A percentile compares a stretch with the other conserved stretches of the same genome.
phyloP scores from a whole-genome alignment of 2,797 vertebrate species.

The Sciurus carolinensis region DNA sequence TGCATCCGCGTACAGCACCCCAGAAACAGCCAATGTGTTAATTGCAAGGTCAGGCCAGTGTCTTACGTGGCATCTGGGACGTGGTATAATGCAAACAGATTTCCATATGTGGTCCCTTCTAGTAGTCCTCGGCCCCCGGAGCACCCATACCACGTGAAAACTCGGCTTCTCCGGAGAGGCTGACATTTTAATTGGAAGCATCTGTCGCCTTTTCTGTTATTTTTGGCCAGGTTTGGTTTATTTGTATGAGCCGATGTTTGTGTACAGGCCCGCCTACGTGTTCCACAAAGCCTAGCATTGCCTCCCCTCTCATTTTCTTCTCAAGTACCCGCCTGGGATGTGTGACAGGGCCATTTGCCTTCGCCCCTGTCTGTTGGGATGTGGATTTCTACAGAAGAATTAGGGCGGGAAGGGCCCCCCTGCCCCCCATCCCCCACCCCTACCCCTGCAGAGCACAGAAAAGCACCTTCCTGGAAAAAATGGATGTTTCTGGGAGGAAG shows the following conservation, averaged over 20 bases:
- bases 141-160: conserved; percentile 82
- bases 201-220: conserved; percentile 84
- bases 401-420: neutral
- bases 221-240: conserved; percentile 85
- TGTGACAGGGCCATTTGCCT: conserved; percentile 23
- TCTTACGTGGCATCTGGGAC: conserved; percentile 81
- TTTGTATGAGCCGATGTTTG: conserved; percentile 83
- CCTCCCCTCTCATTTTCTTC: conserved; percentile 67
- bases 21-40: conserved; percentile 75
- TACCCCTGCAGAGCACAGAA: neutral
- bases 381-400: conserved; percentile 28
- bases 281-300: conserved; percentile 65
- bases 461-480: conserved; percentile 37
- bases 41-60: conserved; percentile 79
- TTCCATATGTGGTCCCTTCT: conserved; percentile 83
- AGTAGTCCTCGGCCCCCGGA: conserved; percentile 55
- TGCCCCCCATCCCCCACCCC: too few species aligned
- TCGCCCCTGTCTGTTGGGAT: neutral
- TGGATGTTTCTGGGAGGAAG: neutral
- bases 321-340: neutral
- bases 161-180: conserved; percentile 72
- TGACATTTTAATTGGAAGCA: conserved; percentile 86
- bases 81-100: conserved; percentile 77
- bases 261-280: conserved; percentile 80
- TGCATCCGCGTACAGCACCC: neutral